Evolutionary conservation across 2,113 vertebrate species (phyloP), one percentile per base, ranked within the genome.

Genomic region (Trematomus loennbergii): DNA sequence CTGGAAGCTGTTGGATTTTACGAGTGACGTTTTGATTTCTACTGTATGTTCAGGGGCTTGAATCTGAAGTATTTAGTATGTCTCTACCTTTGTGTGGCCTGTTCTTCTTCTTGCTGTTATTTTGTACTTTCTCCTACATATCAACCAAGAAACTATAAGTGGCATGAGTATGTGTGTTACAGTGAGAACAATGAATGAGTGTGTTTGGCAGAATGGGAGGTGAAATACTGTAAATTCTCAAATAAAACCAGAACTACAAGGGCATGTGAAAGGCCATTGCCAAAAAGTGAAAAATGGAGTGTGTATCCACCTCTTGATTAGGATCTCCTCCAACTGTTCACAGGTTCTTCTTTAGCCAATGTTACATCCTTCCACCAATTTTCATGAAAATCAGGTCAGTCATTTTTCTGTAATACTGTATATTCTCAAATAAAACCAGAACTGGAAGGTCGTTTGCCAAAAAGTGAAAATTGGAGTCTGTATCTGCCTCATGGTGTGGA

Each of bases 11-110:
- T 84, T 66, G 75, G 62, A 45, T 40, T 57, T 29, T 16, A 22
- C 2, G 33, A 59, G 48, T 12, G 4, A 70, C 17, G 60, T 79
- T 87, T 75, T 55, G 62, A 66, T 82, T 86, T 82, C 76, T 83
- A 49, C 65, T 72, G 72, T 78, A 22, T n/a, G 57, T 87, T 88
- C 59, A 88, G 83, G 82, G 66, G 58, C 72, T 80, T 75, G 57
- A 89, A 76, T 79, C 82, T 62, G 43, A 91, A 79, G 75, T 82
- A 22, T 82, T 91, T 86, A 68, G 82, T 82, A 71, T 86, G 29
- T 88, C 81, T 87, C 86, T 86, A 90, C 84, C 92, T 92, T 89
- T 67, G 83, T 88, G 89, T 93, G 89, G 88, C 91, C 91, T 92
- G 87, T 91, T 93, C 74, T 90, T 90, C 70, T 79, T 90, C 70